phyloP scores from a whole-genome alignment of 2,113 vertebrate genomes.

The Sceloporus tristichus region DNA sequence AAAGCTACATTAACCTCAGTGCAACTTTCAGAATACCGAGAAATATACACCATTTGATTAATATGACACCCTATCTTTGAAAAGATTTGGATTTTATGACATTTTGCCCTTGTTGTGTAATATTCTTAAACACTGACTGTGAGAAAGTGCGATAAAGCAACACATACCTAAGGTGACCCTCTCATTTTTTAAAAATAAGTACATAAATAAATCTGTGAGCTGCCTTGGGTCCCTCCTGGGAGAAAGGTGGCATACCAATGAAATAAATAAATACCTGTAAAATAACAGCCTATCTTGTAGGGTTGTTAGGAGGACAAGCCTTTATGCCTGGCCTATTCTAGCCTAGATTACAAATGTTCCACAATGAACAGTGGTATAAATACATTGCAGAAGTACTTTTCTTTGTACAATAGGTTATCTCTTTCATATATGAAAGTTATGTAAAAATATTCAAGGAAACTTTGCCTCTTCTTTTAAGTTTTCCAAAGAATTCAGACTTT shows the following conservation, averaged over 20 bases:
- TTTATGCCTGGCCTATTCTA: neutral
- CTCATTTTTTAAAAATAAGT: too few relatives aligned
- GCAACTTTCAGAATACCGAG: neutral
- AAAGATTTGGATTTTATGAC: neutral
- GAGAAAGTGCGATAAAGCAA: neutral
- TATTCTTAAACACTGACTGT: neutral
- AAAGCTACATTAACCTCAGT: neutral
- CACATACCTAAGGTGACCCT: neutral
- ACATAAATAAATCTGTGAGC: too few relatives aligned
- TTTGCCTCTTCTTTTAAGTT: conserved; percentile 12
- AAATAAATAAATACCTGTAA: too few relatives aligned
- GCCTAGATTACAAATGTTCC: neutral
- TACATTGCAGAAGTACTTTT: neutral
- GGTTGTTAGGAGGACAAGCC: neutral
- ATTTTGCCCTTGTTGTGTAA: neutral
- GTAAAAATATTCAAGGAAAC: neutral
- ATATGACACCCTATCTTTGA: neutral
- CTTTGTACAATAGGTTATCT: neutral
- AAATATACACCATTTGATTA: neutral
- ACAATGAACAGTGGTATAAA: neutral
- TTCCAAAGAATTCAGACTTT: neutral
- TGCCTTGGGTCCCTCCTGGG: too few relatives aligned
- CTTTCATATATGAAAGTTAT: neutral
- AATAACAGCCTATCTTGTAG: neutral
- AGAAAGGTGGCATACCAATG: too few relatives aligned